Percentiles rank a stretch among this genome's conserved stretches.
These are phyloP conservation scores for Heliconius congener DNA, from an alignment of 1,140 invertebrate genomes.

Conservation along the genomic window DNA sequence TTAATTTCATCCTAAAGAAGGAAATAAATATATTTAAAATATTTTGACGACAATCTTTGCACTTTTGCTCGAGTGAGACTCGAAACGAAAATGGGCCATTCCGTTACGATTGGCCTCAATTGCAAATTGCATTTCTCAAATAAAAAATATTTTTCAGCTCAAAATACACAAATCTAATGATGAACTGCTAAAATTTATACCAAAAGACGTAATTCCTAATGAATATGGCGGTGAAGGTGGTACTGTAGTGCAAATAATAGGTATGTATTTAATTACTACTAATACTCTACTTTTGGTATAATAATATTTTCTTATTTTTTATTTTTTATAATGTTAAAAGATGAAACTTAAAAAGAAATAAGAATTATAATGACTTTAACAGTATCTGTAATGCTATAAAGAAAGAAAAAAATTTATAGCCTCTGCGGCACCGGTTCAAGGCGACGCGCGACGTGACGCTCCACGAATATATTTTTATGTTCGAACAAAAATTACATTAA, in stretches of 20 bases:
- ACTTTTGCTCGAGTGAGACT: no score
- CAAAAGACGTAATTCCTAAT: conserved; percentile 61
- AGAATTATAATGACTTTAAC: not conserved
- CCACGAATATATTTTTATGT: not conserved
- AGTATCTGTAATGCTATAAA: not conserved
- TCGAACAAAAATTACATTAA: conserved; percentile 1
- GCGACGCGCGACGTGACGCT: not conserved
- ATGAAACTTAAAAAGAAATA: conserved; percentile 17
- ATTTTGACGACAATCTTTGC: no score
- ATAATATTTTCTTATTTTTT: no score
- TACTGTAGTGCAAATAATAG: conserved; percentile 53
- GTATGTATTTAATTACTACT: conserved; percentile 34
- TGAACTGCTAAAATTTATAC: conserved; percentile 57
- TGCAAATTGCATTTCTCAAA: not conserved
- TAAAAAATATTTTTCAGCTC: conserved; percentile 49
- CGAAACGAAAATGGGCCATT: no score
- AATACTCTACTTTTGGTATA: no score
- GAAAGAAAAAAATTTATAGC: conserved; percentile 2
- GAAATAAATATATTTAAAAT: no score
- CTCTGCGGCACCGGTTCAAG: not conserved
- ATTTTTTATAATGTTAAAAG: not conserved
- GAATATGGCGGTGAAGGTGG: conserved; percentile 67
- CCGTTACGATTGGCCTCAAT: no score
- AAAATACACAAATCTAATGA: conserved; percentile 61
- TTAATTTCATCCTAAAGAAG: no score